Percentiles rank a stretch among this genome's conserved stretches.
Evolutionary conservation across 1,140 invertebrate species (phyloP).

Genomic region (Formica exsecta): DNA sequence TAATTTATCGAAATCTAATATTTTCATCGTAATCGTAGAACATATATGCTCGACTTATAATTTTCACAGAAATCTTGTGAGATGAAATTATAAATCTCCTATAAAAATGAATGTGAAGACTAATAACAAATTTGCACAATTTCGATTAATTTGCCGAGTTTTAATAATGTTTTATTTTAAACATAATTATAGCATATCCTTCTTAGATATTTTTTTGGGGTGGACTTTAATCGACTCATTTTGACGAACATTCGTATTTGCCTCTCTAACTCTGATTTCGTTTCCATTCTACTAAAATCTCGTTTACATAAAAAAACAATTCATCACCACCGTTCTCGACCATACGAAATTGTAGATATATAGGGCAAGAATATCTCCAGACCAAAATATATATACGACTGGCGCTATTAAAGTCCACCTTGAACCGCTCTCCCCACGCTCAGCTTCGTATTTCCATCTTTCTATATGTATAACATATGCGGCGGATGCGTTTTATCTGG

Average conservation of each 20-base stretch:
- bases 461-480: slow-evolving; percentile 72
- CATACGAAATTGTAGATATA: background rate
- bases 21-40: slow-evolving; percentile 9
- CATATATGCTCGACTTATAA: background rate
- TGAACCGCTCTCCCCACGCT: slow-evolving; percentile 42
- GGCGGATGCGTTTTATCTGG: slow-evolving; percentile 70
- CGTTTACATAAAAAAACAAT: slow-evolving; percentile 5
- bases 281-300: slow-evolving; percentile 66
- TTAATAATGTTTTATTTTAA: background rate
- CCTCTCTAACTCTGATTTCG: slow-evolving; percentile 71
- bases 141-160: slow-evolving; percentile 28
- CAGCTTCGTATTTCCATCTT: slow-evolving; percentile 55
- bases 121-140: slow-evolving; percentile 13
- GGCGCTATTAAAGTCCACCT: slow-evolving; percentile 84
- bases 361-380: background rate
- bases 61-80: background rate
- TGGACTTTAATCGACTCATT: slow-evolving; percentile 85
- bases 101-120: background rate
- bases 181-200: slow-evolving; percentile 12
- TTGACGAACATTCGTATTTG: slow-evolving; percentile 46
- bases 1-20: slow-evolving; percentile 16
- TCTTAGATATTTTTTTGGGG: slow-evolving; percentile 76
- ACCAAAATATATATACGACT: slow-evolving; percentile 71
- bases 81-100: background rate
- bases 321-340: slow-evolving; percentile 11